Conservation (phyloP, 1,140 invertebrate species). For the Drosophila tropicalis region DNA sequence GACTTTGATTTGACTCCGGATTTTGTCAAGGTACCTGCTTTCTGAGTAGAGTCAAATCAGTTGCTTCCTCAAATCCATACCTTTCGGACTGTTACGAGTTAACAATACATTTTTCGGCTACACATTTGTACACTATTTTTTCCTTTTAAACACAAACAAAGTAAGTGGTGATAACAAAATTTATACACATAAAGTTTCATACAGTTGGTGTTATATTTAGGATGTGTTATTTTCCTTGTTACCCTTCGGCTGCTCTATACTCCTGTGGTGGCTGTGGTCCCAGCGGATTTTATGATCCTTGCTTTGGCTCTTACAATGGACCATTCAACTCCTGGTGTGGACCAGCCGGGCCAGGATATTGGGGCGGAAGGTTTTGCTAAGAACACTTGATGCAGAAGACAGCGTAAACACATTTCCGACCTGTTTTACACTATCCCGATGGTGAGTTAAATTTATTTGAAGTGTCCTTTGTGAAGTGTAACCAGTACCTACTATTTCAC, state of each 20-base stretch:
- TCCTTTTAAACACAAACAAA: neutral
- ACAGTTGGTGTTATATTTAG: neutral
- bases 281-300: conserved; percentile 55
- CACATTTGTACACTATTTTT: neutral
- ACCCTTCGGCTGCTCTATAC: conserved; percentile 34
- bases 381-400: neutral
- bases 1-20: neutral
- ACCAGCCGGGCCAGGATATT: conserved; percentile 44
- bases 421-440: neutral
- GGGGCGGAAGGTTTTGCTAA: conserved; percentile 43
- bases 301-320: conserved; percentile 46
- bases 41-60: neutral
- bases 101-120: neutral
- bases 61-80: neutral
- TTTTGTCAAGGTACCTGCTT: neutral
- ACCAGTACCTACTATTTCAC: neutral
- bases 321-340: conserved; percentile 51
- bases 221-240: conserved; percentile 50
- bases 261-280: conserved; percentile 48
- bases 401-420: neutral
- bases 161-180: neutral
- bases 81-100: conserved; percentile 1
- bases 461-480: neutral
- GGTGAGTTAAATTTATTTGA: neutral
- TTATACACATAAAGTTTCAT: neutral